A percentile compares a stretch with the other conserved stretches of the same genome.
These are phyloP conservation scores for Scomber scombrus DNA, from an alignment of 2,113 vertebrate genomes.

Conservation along the genomic window DNA sequence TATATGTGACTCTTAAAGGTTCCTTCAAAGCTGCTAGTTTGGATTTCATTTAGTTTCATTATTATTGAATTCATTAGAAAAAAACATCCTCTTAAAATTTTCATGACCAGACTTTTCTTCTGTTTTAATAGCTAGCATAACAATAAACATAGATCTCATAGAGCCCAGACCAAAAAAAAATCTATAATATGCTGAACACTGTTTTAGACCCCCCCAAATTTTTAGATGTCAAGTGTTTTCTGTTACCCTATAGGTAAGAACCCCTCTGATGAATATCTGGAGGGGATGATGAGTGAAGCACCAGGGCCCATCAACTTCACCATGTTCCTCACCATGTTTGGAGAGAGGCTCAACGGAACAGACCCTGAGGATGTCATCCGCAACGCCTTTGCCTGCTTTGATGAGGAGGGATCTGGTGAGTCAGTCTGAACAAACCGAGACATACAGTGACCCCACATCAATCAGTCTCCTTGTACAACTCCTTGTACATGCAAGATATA, in stretches of 20 bases:
- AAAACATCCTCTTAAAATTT: too few relatives aligned
- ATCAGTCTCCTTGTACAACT: not conserved
- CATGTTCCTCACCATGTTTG: constrained; percentile 99
- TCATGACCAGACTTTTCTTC: too few relatives aligned
- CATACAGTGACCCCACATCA: too few relatives aligned
- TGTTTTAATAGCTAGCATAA: too few relatives aligned
- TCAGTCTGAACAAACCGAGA: not conserved
- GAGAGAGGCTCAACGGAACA: constrained; percentile 96
- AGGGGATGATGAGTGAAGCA: constrained; percentile 99
- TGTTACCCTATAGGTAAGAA: constrained; percentile 90
- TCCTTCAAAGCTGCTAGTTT: not conserved
- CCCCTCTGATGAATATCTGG: constrained; percentile 97
- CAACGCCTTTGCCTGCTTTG: constrained; percentile 98
- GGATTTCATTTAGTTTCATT: too few relatives aligned
- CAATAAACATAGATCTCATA: too few relatives aligned
- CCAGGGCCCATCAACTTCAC: constrained; percentile 99
- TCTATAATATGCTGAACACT: too few relatives aligned
- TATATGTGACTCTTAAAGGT: not conserved
- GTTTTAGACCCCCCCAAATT: too few relatives aligned
- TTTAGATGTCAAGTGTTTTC: too few relatives aligned
- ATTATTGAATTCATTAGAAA: too few relatives aligned
- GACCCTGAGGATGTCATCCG: constrained; percentile 98
- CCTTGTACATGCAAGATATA: too few relatives aligned
- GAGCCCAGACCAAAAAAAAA: too few relatives aligned
- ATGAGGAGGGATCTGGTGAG: constrained; percentile 95